phyloP scores from a whole-genome alignment of 2,113 vertebrate genomes.

The Channa maculata region DNA sequence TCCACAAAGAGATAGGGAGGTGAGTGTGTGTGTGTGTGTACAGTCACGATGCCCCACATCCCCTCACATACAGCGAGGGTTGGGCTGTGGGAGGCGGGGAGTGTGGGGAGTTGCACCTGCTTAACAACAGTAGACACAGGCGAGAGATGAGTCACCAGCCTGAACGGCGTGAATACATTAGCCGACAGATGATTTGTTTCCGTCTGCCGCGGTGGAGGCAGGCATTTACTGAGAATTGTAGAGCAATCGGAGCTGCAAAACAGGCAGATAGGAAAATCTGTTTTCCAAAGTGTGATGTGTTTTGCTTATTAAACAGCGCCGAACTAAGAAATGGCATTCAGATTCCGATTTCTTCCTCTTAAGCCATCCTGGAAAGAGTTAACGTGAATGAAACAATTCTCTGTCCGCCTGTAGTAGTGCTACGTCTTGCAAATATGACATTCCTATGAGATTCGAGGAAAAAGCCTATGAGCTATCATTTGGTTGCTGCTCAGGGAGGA shows the following conservation, averaged over 20 bases:
- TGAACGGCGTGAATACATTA: slow-evolving; percentile 43
- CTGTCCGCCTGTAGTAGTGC: too few relatives aligned
- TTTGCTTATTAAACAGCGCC: not conserved
- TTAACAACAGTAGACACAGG: slow-evolving; percentile 44
- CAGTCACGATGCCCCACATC: slow-evolving; percentile 1
- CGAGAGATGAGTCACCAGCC: slow-evolving; percentile 51
- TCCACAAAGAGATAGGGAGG: slow-evolving; percentile 95
- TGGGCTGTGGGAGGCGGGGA: not conserved
- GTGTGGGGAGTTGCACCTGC: slow-evolving; percentile 33
- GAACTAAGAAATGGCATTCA: not conserved
- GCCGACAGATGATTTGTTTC: slow-evolving; percentile 49
- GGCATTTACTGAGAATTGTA: slow-evolving; percentile 16
- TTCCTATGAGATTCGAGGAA: too few relatives aligned
- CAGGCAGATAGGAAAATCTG: slow-evolving; percentile 2
- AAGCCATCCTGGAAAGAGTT: not conserved
- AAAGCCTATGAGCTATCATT: too few relatives aligned
- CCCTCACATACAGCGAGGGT: not conserved
- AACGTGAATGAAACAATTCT: slow-evolving; percentile 1
- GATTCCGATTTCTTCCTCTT: not conserved
- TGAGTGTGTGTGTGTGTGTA: slow-evolving; percentile 54
- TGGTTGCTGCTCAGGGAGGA: too few relatives aligned
- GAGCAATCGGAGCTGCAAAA: not conserved
- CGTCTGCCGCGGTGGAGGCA: slow-evolving; percentile 22
- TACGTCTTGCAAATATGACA: too few relatives aligned
- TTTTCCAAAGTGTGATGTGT: not conserved